Percentiles rank a stretch among this genome's conserved stretches.
These are phyloP conservation scores for Syrmaticus mikado DNA, from an alignment of 2,113 vertebrate species.

Conservation along the genomic window DNA sequence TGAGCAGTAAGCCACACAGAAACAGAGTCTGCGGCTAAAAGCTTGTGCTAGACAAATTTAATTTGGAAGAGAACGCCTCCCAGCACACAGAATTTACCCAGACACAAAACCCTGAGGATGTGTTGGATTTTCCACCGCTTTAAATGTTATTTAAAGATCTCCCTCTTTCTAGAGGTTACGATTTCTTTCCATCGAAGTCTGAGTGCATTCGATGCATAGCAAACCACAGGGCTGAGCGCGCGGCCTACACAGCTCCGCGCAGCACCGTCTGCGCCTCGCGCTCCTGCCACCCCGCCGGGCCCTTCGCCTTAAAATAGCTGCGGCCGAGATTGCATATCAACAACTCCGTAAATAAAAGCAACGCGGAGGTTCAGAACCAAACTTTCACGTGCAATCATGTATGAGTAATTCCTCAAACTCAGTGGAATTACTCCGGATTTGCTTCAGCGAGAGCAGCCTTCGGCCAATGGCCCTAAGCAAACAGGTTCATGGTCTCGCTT, in stretches of 20 bases:
- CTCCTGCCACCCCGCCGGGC: not conserved
- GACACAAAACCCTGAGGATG: not conserved
- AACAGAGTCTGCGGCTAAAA: not conserved
- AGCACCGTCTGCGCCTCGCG: not conserved
- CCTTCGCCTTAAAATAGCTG: not conserved
- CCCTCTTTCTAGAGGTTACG: not conserved
- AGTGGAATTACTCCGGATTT: not conserved
- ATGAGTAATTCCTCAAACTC: not conserved
- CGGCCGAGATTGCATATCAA: not conserved
- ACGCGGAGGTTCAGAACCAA: not conserved
- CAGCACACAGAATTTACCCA: not conserved
- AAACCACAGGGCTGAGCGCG: not conserved
- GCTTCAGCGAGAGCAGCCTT: not conserved
- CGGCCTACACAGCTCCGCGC: fast-evolving
- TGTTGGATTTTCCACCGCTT: not conserved
- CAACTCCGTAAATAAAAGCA: not conserved
- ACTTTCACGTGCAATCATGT: not conserved
- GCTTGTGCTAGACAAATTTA: not conserved
- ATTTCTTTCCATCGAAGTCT: not conserved
- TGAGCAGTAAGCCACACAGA: not conserved
- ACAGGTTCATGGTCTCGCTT: not conserved
- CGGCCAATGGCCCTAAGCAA: not conserved
- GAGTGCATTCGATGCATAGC: fast-evolving
- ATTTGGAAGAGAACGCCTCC: not conserved
- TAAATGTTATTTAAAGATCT: not conserved